Conservation (phyloP, 1,140 invertebrate species). For the Elymnias hypermnestra region DNA sequence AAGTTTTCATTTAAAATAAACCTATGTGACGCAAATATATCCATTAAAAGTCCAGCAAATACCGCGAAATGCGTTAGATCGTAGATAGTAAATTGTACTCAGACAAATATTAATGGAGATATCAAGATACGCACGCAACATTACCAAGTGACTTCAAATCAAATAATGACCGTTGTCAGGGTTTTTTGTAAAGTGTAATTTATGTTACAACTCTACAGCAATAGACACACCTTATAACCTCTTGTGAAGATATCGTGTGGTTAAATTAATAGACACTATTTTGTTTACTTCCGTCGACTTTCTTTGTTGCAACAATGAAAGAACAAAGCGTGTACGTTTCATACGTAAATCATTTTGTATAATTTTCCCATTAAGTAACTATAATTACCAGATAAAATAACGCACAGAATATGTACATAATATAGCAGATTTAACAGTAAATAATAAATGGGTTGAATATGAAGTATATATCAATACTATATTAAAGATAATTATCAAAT, state of each 20-base stretch:
- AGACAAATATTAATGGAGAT: conserved; percentile 30
- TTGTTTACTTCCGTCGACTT: conserved; percentile 10
- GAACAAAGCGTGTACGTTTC: too few relatives aligned
- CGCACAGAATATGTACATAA: too few relatives aligned
- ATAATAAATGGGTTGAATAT: too few relatives aligned
- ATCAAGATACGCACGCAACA: conserved; percentile 18
- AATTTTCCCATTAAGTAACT: too few relatives aligned
- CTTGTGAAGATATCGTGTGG: neutral
- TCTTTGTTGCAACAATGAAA: neutral
- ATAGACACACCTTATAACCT: conserved; percentile 3
- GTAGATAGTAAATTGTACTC: conserved; percentile 19
- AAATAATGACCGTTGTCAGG: conserved; percentile 9
- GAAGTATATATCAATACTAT: too few relatives aligned
- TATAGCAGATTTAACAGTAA: too few relatives aligned
- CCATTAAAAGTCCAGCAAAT: too few relatives aligned
- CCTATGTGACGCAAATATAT: too few relatives aligned
- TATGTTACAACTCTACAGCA: neutral
- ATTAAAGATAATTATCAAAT: too few relatives aligned
- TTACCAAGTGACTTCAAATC: conserved; percentile 1
- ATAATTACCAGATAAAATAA: too few relatives aligned
- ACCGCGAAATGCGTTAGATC: conserved; percentile 15
- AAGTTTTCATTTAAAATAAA: too few relatives aligned
- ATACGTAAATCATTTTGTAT: too few relatives aligned
- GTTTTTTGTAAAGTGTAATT: conserved; percentile 3
- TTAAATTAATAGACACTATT: conserved; percentile 9